Evolutionary conservation across 37 sponge, comb jelly and placozoan species (phyloP), one percentile per base, ranked within the genome.

Genomic region (Petrosia ficiformis): DNA sequence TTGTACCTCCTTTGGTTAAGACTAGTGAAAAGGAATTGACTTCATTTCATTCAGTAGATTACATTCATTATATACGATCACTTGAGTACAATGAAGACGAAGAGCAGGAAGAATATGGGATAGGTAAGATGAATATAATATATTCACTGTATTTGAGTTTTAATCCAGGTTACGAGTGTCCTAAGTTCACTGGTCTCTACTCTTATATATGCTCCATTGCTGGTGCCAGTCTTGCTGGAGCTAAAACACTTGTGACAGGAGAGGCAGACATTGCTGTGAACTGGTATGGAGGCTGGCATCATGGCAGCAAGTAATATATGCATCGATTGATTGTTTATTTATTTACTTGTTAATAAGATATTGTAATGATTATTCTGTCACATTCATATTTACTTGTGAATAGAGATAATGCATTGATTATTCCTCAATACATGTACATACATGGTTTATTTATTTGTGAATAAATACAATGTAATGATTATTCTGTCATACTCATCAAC

Each of bases 251-350:
- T 32, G n/a, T 82, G 68, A 32, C 33, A 24, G 83, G 65, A 19
- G 64, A 70, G 60, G 54, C 41, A 34, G 38, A 25, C 21, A 79
- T 92, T 14, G 92, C 76, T 26, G 65, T 91, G 56, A 91, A 95
- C 76, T 95, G 96, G 96, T 79, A 66, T 68, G 96, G 96, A 41
- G 96, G 96, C 5, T 92, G 92, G 89, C 94, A 93, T 70, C 94
- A 93, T 81, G 86, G 52, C 1, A 77, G 63, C 14, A 81, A 74
- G 84, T 82, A 14, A 40, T 76, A 57, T 21, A 14, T 5, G 25
- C 34, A 42, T 72, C 6, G 24, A 59, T 5, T 29, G 3, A 72
- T 31, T 26, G 57, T 6, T 54, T n/a, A 48, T 19, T 48, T 14
- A 19, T 14, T 48, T 19, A 48, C 54, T 48, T 48, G 54, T 36